phyloP scores from a whole-genome alignment of 2,888 invertebrate species.

The Drosophila vallismaia region DNA sequence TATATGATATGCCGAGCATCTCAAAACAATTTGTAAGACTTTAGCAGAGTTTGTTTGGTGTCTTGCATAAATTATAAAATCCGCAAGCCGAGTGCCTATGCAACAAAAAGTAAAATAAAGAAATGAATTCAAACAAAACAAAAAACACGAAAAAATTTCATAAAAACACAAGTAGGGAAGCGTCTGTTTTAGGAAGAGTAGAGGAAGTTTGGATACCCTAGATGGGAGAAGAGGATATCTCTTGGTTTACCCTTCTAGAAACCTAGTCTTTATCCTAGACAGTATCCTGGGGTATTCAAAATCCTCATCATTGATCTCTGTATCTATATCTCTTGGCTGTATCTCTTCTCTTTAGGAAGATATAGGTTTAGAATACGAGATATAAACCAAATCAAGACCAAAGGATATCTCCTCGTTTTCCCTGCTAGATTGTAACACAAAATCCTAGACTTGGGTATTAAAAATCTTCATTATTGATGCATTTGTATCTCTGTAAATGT shows the following conservation, averaged over 20 bases:
- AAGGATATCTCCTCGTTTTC: neutral
- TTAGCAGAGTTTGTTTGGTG: constrained; percentile 66
- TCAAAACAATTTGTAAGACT: constrained; percentile 76
- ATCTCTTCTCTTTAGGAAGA: too few species aligned
- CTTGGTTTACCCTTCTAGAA: too few species aligned
- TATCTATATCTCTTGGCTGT: too few species aligned
- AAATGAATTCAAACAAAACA: constrained; percentile 13
- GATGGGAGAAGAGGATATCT: neutral
- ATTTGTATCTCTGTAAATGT: constrained; percentile 11
- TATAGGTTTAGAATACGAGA: too few species aligned
- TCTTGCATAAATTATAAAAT: constrained; percentile 75
- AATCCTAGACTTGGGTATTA: neutral
- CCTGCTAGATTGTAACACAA: neutral
- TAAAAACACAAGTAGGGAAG: constrained; percentile 42
- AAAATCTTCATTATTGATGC: constrained; percentile 15
- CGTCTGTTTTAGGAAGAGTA: constrained; percentile 4
- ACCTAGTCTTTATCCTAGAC: too few species aligned
- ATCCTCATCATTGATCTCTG: too few species aligned
- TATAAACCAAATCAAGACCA: neutral
- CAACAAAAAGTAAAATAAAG: constrained; percentile 13
- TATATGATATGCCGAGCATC: constrained; percentile 66
- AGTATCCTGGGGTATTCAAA: too few species aligned
- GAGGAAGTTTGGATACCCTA: neutral
- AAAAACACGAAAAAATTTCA: constrained; percentile 1
- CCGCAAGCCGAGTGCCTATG: constrained; percentile 54